These are phyloP conservation scores for Nebria brevicollis DNA, from an alignment of 2,888 invertebrate genomes.

Conservation along the genomic window DNA sequence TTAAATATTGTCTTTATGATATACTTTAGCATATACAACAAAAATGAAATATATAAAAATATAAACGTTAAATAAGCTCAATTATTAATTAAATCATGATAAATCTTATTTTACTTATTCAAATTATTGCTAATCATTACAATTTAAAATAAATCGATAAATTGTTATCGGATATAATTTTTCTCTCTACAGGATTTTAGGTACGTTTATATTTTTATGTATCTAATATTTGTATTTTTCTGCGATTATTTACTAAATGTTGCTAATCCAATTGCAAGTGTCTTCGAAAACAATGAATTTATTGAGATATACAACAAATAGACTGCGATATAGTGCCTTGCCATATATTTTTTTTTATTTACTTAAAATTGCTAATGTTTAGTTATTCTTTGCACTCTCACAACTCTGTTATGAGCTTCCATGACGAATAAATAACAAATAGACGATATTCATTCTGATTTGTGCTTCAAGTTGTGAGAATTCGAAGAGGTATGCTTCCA, in stretches of 20 bases:
- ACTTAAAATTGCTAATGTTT: constrained; percentile 7
- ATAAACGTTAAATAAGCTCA: not conserved
- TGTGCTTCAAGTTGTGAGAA: not conserved
- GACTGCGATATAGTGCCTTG: constrained; percentile 44
- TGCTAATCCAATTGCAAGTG: not conserved
- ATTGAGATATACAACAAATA: constrained; percentile 29
- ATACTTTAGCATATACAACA: not conserved
- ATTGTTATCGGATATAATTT: too few relatives aligned
- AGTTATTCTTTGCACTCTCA: not conserved
- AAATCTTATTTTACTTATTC: too few relatives aligned
- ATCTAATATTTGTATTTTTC: not conserved
- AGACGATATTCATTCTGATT: constrained; percentile 5
- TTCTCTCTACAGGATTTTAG: not conserved
- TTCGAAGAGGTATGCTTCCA: not conserved
- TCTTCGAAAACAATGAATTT: constrained; percentile 9
- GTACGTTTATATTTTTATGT: not conserved
- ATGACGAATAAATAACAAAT: constrained; percentile 30
- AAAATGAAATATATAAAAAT: not conserved
- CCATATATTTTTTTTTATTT: constrained; percentile 45
- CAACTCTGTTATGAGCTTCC: constrained; percentile 20
- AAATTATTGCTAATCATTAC: too few relatives aligned
- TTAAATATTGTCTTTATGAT: constrained; percentile 10
- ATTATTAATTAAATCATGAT: not conserved
- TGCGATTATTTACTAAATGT: constrained; percentile 6
- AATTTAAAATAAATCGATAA: too few relatives aligned